phyloP scores from a whole-genome alignment of 2,888 invertebrate genomes.

The Leucophenga montana region DNA sequence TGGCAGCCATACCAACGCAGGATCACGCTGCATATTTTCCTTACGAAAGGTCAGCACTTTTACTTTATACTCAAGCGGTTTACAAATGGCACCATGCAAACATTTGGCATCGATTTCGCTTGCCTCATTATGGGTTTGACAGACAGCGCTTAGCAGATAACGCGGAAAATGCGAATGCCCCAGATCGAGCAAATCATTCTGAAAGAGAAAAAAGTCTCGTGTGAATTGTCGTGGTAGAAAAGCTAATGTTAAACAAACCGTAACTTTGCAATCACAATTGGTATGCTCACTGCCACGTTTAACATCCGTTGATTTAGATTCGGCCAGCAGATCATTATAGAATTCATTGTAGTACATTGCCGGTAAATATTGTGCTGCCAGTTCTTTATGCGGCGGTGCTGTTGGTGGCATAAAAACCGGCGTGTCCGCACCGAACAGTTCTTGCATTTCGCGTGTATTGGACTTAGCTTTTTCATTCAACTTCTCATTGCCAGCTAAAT shows the following conservation, averaged over 20 bases:
- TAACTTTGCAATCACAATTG: constrained; percentile 71
- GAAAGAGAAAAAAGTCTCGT: background rate
- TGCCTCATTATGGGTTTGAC: constrained; percentile 58
- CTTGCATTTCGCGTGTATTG: background rate
- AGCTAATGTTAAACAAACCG: constrained; percentile 50
- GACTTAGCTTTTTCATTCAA: too few species aligned
- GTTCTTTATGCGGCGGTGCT: constrained; percentile 39
- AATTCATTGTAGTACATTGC: constrained; percentile 61
- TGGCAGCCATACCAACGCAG: constrained; percentile 53
- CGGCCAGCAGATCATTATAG: constrained; percentile 58
- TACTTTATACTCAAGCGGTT: constrained; percentile 70
- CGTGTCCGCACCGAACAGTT: constrained; percentile 24
- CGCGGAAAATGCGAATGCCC: constrained; percentile 69
- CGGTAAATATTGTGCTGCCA: constrained; percentile 50
- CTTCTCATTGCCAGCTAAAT: too few species aligned
- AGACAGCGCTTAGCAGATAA: constrained; percentile 70
- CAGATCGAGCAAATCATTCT: constrained; percentile 69
- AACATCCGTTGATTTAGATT: constrained; percentile 51
- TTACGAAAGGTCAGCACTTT: constrained; percentile 64
- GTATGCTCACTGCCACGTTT: constrained; percentile 51
- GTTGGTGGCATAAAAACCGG: background rate
- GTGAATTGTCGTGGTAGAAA: background rate
- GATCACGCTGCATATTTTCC: constrained; percentile 54
- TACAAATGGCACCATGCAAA: constrained; percentile 68
- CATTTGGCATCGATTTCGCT: constrained; percentile 59